Evolutionary conservation across 2,888 invertebrate genomes (phyloP).

Genomic region (Herminia tarsipennalis): DNA sequence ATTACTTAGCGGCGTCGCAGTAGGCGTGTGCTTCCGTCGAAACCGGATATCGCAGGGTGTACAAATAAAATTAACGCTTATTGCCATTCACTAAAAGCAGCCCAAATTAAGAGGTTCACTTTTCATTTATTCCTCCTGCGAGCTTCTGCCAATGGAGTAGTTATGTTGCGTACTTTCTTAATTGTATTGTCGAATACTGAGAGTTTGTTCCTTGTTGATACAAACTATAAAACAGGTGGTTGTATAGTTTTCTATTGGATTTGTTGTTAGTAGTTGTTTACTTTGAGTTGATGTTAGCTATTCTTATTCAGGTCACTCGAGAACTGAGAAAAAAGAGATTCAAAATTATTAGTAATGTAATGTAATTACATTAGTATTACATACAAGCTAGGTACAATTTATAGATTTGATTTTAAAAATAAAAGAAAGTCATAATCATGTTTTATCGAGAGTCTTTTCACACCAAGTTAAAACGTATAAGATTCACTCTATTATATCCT

Average conservation of each 20-base stretch:
- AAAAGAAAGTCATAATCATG: too few species aligned
- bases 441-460: too few species aligned
- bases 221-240: slow-evolving; percentile 36
- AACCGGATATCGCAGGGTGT: slow-evolving; percentile 74
- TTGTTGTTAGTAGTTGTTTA: slow-evolving; percentile 15
- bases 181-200: slow-evolving; percentile 34
- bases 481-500: too few species aligned
- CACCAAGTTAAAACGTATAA: too few species aligned
- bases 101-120: slow-evolving; percentile 54
- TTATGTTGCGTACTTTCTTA: slow-evolving; percentile 38
- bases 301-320: background rate
- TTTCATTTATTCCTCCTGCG: slow-evolving; percentile 43
- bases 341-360: too few species aligned
- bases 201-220: slow-evolving; percentile 38
- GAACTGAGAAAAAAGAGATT: background rate
- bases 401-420: too few species aligned
- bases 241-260: slow-evolving; percentile 24
- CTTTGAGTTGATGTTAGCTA: slow-evolving; percentile 8
- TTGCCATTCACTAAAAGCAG: slow-evolving; percentile 62
- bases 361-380: too few species aligned
- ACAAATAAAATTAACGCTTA: slow-evolving; percentile 82
- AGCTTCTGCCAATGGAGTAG: slow-evolving; percentile 36
- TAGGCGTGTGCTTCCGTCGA: slow-evolving; percentile 79
- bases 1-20: slow-evolving; percentile 77
- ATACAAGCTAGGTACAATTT: too few species aligned